These are phyloP conservation scores for Drosophila nigromelanica DNA, from an alignment of 1,140 invertebrate genomes.

Conservation along the genomic window DNA sequence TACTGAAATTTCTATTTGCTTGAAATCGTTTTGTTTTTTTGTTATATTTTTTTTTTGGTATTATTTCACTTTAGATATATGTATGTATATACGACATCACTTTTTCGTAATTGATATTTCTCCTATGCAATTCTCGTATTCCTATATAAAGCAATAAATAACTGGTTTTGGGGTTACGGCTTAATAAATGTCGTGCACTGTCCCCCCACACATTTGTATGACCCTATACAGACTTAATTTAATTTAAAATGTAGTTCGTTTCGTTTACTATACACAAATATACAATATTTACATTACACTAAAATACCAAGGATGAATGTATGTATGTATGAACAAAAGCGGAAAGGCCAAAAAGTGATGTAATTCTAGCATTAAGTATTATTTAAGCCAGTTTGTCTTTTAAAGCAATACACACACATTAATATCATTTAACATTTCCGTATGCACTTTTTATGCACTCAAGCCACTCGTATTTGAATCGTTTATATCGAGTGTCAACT, in stretches of 20 bases:
- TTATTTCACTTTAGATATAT: constrained; percentile 66
- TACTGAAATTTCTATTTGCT: constrained; percentile 79
- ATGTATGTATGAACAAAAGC: constrained; percentile 50
- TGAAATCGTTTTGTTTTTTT: constrained; percentile 38
- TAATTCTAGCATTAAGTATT: constrained; percentile 53
- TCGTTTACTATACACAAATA: constrained; percentile 75
- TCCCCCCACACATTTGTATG: constrained; percentile 49
- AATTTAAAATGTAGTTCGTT: constrained; percentile 77
- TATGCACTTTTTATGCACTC: constrained; percentile 13
- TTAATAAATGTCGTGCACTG: constrained; percentile 51
- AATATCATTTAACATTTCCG: neutral
- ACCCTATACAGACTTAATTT: constrained; percentile 78
- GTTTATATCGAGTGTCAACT: constrained; percentile 36
- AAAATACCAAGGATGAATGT: constrained; percentile 57
- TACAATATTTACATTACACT: constrained; percentile 76
- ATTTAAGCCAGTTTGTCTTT: constrained; percentile 53
- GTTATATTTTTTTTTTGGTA: constrained; percentile 25
- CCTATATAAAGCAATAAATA: constrained; percentile 83
- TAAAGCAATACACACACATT: constrained; percentile 24
- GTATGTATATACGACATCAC: constrained; percentile 78
- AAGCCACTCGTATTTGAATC: constrained; percentile 41
- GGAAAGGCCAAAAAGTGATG: constrained; percentile 28
- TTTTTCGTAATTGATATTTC: constrained; percentile 83
- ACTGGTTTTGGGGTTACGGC: constrained; percentile 48
- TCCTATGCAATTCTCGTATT: constrained; percentile 80